Evolutionary conservation across 2,797 vertebrate species (phyloP), one percentile per base, ranked within the genome.

Genomic region (Cossypha heuglini): DNA sequence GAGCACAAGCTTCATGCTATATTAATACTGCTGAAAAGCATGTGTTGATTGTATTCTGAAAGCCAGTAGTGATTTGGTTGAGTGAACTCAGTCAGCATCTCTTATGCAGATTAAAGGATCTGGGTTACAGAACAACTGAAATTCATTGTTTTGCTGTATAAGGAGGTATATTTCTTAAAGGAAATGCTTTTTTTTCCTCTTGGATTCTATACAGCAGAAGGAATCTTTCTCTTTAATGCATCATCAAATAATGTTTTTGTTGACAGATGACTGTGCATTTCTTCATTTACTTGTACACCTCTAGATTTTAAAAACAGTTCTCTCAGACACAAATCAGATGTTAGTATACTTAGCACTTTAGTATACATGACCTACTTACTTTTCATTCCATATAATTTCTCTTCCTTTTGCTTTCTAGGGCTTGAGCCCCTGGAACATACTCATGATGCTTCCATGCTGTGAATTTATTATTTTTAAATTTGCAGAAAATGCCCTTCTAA

Each of bases 1-100:
- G 91, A 96, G 95, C 94, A 93, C 90, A 94, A 93, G 95, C 94
- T 96, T 97, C 90, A 95, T 96, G 92, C 94, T 97, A 93, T 97
- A 96, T 97, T 97, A 96, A 96, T 96, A 96, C 93, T 95, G 69
- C 95, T 96, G 93, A 97, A 97, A 94, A 96, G 93, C 92, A 96
- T 96, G 94, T 96, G 84, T 96, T 96, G 91, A 96, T 94, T 97
- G 91, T 96, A 88, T 93, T 93, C 91, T 96, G 88, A 93, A 97
- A 95, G 93, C 79, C 91, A 96, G 76, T 86, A 84, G 89, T 96
- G 95, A 96, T 95, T 96, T 97, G 95, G 86, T 88, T 95, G 90
- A 96, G 95, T 97, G 94, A 96, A 96, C 92, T 95, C 95, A 93
- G 93, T 94, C 93, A 95, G 86, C 94, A 95, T 97, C 90, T 93